Evolutionary conservation across 2,888 invertebrate species (phyloP), one percentile per base, ranked within the genome.

Genomic region (Phengaris arion): DNA sequence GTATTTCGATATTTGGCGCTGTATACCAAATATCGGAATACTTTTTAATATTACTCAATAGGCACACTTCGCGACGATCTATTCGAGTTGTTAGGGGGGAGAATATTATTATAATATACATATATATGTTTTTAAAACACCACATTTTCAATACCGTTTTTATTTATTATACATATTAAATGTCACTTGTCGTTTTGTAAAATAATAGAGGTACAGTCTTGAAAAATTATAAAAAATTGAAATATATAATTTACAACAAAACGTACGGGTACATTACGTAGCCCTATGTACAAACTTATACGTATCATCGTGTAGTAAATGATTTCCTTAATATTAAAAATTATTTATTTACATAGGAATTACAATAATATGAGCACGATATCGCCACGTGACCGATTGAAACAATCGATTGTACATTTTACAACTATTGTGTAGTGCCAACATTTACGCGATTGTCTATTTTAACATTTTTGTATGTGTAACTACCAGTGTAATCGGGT

Each of bases 131-230:
- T 2, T 35, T 87, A 81, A 91, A 91, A 91, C 86, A 84, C 81
- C 81, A 81, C 74, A 82, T 77, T 85, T 87, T 87, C 86, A 86
- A 86, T 92, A 89, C 86, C 86, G 83, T 89, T 91, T 91, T 89
- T 91, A 89, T 92, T 92, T 89, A 89, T 91, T 88, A 90, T 93
- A 91, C 91, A 92, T 92, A 92, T 87, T 92, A 91, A 91, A 90
- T 89, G 91, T 89, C 89, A 89, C 86, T 88, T 89, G 86, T 85
- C 82, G 83, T 85, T 87, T 87, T 85, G 88, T 90, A 87, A 89
- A 90, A 90, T 86, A 87, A 89, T 88, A 88, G 87, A 85, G 79
- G 83, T 92, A 93, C 93, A 93, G 93, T 93, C 92, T 93, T 92
- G 90, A 86, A 86, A 90, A 90, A 72, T 54, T 72, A 64, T 88